Percentiles rank a stretch among this genome's conserved stretches.
phyloP scores from a whole-genome alignment of 2,888 invertebrate genomes.

The Punctoribates punctum region DNA sequence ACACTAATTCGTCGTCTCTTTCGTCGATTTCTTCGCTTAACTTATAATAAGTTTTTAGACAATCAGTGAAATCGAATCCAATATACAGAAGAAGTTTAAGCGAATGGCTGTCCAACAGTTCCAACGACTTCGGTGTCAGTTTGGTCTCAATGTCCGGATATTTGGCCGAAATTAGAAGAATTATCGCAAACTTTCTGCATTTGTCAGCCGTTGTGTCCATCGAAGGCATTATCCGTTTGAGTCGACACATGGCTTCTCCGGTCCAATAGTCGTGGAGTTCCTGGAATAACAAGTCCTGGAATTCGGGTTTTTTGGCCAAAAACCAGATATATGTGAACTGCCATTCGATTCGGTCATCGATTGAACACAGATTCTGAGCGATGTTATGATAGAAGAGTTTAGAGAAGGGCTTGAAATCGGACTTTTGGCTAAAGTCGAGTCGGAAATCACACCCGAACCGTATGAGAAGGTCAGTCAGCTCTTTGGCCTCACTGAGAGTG shows the following conservation, averaged over 20 bases:
- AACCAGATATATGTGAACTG: background rate
- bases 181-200: background rate
- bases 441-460: too few relatives aligned
- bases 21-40: too few relatives aligned
- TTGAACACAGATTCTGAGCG: too few relatives aligned
- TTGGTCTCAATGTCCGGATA: background rate
- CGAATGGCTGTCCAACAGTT: background rate
- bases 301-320: background rate
- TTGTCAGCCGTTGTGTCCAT: background rate
- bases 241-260: background rate
- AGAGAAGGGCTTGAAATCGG: too few relatives aligned
- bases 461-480: too few relatives aligned
- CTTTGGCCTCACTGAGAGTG: too few relatives aligned
- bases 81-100: background rate
- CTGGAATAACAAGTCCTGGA: background rate
- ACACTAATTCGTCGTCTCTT: background rate
- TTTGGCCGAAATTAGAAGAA: background rate
- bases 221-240: background rate
- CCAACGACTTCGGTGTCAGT: background rate
- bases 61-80: background rate
- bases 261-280: background rate
- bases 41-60: background rate
- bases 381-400: too few relatives aligned
- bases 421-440: too few relatives aligned
- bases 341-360: background rate